phyloP scores from a whole-genome alignment of 37 sponge, comb jelly and placozoan genomes.

The Agelas oroides region DNA sequence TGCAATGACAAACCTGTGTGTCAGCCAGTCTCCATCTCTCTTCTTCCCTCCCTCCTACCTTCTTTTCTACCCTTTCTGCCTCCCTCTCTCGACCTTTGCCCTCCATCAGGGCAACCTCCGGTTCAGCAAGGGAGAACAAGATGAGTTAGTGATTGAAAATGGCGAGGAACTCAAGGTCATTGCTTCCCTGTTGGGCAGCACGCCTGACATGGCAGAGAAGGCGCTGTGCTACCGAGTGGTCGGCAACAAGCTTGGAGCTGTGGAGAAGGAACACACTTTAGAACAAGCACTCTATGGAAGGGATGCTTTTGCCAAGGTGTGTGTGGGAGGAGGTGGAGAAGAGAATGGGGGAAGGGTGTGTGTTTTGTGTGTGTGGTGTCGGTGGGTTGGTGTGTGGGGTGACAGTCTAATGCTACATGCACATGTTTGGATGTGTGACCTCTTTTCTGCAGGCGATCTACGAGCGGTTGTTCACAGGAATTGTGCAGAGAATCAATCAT shows the following conservation, averaged over 20 bases:
- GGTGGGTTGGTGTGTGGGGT: no score
- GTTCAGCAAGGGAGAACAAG: slow-evolving; percentile 21
- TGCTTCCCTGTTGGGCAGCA: slow-evolving; percentile 35
- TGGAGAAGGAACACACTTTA: slow-evolving; percentile 55
- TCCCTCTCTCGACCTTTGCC: not conserved
- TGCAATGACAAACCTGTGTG: no score
- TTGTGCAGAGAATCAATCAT: slow-evolving; percentile 69
- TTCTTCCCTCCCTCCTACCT: not conserved
- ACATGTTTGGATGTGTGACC: not conserved
- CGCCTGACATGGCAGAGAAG: slow-evolving; percentile 23
- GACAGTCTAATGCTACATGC: no score
- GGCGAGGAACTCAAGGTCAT: slow-evolving; percentile 20
- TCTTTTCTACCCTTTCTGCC: not conserved
- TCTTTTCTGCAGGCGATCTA: slow-evolving; percentile 69
- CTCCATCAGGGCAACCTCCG: slow-evolving; percentile 55
- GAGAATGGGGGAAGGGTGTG: no score
- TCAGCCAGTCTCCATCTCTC: no score
- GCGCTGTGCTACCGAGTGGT: slow-evolving; percentile 60
- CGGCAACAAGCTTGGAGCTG: slow-evolving; percentile 45
- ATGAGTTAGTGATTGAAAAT: slow-evolving; percentile 1
- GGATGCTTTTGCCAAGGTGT: slow-evolving; percentile 87
- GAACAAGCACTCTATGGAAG: slow-evolving; percentile 67
- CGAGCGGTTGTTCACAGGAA: slow-evolving; percentile 80
- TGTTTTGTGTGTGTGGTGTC: no score
- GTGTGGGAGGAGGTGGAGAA: not conserved